Base-by-base conservation (phyloP, 2,113 vertebrate genomes). In the Elgaria multicarinata region DNA sequence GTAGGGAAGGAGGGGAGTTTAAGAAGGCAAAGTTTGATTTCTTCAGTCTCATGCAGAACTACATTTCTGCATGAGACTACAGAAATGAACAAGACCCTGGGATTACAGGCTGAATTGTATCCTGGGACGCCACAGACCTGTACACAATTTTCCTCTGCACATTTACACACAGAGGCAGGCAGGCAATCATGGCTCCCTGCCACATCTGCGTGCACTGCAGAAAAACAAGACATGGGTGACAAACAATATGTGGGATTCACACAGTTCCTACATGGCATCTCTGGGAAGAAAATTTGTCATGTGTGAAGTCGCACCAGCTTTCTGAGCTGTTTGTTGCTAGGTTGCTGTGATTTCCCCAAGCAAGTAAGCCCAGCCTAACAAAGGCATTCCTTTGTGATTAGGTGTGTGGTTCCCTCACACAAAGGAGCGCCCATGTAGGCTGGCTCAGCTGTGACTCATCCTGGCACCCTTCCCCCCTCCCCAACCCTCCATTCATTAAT, bases 371-470 rank as follows among this genome's bases (percentile, higher is more conserved):
- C 28, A 46, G 46, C 44, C n/a, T 76, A 75, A 89, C 88, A 89
- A 89, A 89, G 74, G 44, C 82, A 85, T 89, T 89, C 74, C 82
- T 89, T 50, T 89, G 74, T 84, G 74, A 55, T 83, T 85, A 83
- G 88, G 62, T 66, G 74, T 67, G 81, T 72, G 20, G 58, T 28
- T 85, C n/a, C 26, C 39, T 78, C 74, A 85, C 71, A 83, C 87
- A 83, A 85, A 88, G 79, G 50, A 82, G 79, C 55, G 67, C 69
- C 79, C 79, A 88, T 85, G 75, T 80, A 78, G 74, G 88, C 82
- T 85, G 58, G 62, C 81, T 85, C 44, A 78, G 72, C 74, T 85
- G 26, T 85, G 88, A 89, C 28, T 89, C 88, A 89, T 85, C 88
- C 82, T 85, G 88, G 88, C 64, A 69, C 87, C 71, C 79, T 62